Percentiles rank a stretch among this genome's conserved stretches.
Conservation (phyloP, 1,140 invertebrate genomes). For the Metaphire vulgaris region DNA sequence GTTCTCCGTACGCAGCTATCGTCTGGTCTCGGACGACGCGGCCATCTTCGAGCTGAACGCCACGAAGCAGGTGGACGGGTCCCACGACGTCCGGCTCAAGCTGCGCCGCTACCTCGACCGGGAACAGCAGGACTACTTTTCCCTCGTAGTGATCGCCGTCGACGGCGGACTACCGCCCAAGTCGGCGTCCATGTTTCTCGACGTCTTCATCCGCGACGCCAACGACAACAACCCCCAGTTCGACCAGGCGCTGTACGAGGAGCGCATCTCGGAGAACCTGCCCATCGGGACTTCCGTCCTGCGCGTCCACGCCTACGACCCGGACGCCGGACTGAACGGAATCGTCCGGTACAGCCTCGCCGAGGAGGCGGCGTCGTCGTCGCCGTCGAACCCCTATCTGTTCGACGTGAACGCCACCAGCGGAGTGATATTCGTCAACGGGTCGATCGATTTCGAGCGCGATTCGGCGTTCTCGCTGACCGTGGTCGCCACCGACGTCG, state of each 20-base stretch:
- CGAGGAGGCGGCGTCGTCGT: constrained; percentile 1
- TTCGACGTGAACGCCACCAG: constrained; percentile 29
- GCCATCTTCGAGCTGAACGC: constrained; percentile 20
- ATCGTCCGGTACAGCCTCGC: constrained; percentile 20
- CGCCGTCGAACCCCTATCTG: constrained; percentile 2
- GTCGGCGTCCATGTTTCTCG: constrained; percentile 19
- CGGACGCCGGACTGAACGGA: constrained; percentile 20
- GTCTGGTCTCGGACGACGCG: constrained; percentile 3
- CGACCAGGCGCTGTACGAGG: constrained; percentile 10
- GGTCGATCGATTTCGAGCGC: constrained; percentile 68
- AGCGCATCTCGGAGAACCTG: constrained; percentile 19
- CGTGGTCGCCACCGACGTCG: constrained; percentile 23
- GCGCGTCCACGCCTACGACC: constrained; percentile 20
- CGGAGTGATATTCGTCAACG: constrained; percentile 42
- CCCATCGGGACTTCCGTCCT: constrained; percentile 1
- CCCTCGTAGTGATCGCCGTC: constrained; percentile 18
- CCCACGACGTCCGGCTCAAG: constrained; percentile 16
- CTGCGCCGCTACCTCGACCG: constrained; percentile 20
- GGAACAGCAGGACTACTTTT: constrained; percentile 20
- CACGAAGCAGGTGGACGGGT: constrained; percentile 7
- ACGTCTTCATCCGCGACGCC: constrained; percentile 23
- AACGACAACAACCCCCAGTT: constrained; percentile 31
- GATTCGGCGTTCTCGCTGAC: constrained; percentile 43
- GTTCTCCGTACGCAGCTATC: constrained; percentile 20
- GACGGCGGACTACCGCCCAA: constrained; percentile 25